Evolutionary conservation across 1,140 invertebrate genomes (phyloP), one percentile per base, ranked within the genome.

Genomic region (Zaprionus ghesquierei): DNA sequence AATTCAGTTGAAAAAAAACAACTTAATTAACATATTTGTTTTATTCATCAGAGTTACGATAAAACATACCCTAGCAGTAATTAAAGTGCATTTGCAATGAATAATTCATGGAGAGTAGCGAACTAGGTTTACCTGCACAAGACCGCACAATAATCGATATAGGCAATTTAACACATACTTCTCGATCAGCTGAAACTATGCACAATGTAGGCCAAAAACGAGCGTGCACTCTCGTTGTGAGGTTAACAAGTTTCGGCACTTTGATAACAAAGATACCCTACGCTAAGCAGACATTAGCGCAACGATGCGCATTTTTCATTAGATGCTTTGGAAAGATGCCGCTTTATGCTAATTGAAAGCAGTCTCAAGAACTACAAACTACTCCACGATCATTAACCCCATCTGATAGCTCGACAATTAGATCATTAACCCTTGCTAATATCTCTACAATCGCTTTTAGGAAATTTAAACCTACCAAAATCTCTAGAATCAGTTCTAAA

Each of bases 311-410:
- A 64, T 64, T 64, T 23, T 64, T 70, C 53, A 70, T 70, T 64
- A 58, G 62, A 65, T n/a, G 33, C 20, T 15, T 49, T 33, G 56
- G 10, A 58, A 38, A 12, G 33, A 6, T 35, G 41, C 23, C 23
- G 55, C 18, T 51, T 22, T 55, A 62, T 23, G 61, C 31, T 71
- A 71, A 71, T 71, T 71, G 53, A 64, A 71, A 41, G 9, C 31
- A 51, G 27, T 54, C n/a, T n/a, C 27, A 33, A n/a, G 41, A 20
- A 12, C 18, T 20, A 46, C 41, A 20, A 51, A 51, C 22, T 35
- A 60, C 23, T 41, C 44, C 3, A 0, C 18, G 23, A 59, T 10
- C 9, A 56, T 56, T 56, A 23, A 33, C 8, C 35, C 4, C 10
- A 27, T 22, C 20, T 46, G 18, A 41, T 8, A 41, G 15, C 35